Conservation (phyloP, 2,113 vertebrate genomes). For the Marmota monax region DNA sequence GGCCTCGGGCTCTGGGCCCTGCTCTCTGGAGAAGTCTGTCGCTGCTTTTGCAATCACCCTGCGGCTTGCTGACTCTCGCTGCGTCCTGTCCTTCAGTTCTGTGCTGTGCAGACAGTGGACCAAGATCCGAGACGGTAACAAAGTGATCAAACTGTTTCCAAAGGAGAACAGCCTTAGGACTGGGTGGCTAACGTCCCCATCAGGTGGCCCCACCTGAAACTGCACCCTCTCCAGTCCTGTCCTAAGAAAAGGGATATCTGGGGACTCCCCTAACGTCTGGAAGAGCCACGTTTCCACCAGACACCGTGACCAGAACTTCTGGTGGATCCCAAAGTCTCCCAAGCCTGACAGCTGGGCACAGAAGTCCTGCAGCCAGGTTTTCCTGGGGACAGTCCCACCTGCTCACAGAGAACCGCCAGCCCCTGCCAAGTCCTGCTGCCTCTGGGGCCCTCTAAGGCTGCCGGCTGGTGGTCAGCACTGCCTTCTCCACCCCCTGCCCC, state of each 20-base stretch:
- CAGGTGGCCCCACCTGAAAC: neutral
- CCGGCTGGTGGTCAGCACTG: neutral
- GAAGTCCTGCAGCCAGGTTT: neutral
- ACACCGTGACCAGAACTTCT: neutral
- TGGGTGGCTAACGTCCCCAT: too few relatives aligned
- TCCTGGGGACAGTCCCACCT: neutral
- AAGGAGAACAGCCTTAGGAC: too few relatives aligned
- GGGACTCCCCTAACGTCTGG: neutral
- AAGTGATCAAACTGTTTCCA: neutral
- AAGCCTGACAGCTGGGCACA: too few relatives aligned
- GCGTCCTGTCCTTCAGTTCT: too few relatives aligned
- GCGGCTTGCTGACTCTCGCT: too few relatives aligned
- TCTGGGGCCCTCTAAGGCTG: neutral
- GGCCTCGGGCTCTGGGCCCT: too few relatives aligned
- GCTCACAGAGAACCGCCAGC: neutral
- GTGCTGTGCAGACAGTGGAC: too few relatives aligned
- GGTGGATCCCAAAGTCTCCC: accelerated
- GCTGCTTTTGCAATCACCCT: too few relatives aligned
- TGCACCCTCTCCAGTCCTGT: neutral
- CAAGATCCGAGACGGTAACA: too few relatives aligned
- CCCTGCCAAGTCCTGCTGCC: neutral
- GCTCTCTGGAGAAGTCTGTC: too few relatives aligned
- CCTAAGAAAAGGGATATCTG: too few relatives aligned
- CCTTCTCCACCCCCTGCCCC: neutral
- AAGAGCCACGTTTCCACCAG: neutral